A percentile compares a stretch with the other conserved stretches of the same genome.
Evolutionary conservation across 2,113 vertebrate species (phyloP).

Genomic region (Psilopogon haemacephalus): DNA sequence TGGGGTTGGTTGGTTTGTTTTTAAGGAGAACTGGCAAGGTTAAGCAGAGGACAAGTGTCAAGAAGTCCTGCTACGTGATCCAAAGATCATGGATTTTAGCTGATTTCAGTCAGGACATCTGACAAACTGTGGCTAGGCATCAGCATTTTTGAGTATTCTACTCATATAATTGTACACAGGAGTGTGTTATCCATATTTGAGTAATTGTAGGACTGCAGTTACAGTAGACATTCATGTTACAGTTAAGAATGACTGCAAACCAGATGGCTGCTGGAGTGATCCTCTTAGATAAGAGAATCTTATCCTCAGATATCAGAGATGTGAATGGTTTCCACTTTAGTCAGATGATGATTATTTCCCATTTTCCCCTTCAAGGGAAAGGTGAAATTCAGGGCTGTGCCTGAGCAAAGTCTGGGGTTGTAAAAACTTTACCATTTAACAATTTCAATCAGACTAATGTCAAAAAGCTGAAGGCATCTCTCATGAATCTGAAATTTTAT

Average conservation of each 20-base stretch:
- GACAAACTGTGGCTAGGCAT: background rate
- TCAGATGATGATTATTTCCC: background rate
- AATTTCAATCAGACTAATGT: background rate
- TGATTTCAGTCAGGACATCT: background rate
- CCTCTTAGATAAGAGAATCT: background rate
- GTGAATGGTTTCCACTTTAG: background rate
- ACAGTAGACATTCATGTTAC: background rate
- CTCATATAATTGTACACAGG: background rate
- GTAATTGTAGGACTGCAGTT: background rate
- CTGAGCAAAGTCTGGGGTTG: background rate
- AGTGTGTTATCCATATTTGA: background rate
- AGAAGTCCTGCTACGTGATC: too few relatives aligned
- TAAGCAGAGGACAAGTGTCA: background rate
- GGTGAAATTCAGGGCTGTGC: background rate
- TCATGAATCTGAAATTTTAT: background rate
- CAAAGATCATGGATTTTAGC: background rate
- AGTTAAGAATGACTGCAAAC: background rate
- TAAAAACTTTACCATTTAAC: background rate
- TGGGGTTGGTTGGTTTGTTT: too few relatives aligned
- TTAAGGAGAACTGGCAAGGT: background rate
- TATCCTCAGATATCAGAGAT: background rate
- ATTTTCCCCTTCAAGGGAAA: background rate
- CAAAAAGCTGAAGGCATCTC: background rate
- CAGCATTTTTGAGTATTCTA: background rate
- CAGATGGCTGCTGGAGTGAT: background rate